Base-by-base conservation (phyloP, 2,888 invertebrate species). In the Scrobipalpa costella region DNA sequence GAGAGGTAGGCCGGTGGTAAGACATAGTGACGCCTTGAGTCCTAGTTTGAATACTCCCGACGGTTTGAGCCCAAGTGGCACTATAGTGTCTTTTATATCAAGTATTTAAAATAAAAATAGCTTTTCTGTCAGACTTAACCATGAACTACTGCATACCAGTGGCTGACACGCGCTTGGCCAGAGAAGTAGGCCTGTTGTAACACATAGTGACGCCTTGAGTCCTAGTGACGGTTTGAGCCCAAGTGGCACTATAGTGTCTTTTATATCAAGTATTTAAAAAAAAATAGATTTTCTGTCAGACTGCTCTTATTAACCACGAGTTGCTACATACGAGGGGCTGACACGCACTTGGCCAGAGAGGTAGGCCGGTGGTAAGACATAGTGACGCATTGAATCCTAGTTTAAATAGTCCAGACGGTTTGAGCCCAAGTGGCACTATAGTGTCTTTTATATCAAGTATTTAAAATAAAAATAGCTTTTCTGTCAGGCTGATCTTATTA, bases 391-490 rank as follows among this genome's bases (percentile, higher is more conserved):
- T 76, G 63, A 87, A 86, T 62, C 86, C 88, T 13, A 83, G n/a
- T n/a, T n/a, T n/a, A n/a, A n/a, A n/a, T n/a, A n/a, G n/a, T n/a
- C n/a, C n/a, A n/a, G n/a, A n/a, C n/a, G n/a, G n/a, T n/a, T n/a
- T n/a, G n/a, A n/a, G n/a, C n/a, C n/a, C n/a, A n/a, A n/a, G 73
- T 21, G 73, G 78, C 58, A 88, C 88, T 1, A 76, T 86, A 11
- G 74, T 88, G 40, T 88, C 88, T 1, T 88, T 86, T 66, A 75
- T 89, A 68, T 88, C 87, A 57, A 89, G 85, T 67, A 86, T 89
- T 68, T 89, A 73, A 73, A 19, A 17, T 21, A 17, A 15, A n/a
- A n/a, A n/a, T n/a, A n/a, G n/a, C n/a, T n/a, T n/a, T n/a, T n/a
- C n/a, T n/a, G n/a, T n/a, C n/a, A n/a, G n/a, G n/a, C n/a, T n/a